Conservation (phyloP, 2,888 invertebrate species). For the Athalia rosae region DNA sequence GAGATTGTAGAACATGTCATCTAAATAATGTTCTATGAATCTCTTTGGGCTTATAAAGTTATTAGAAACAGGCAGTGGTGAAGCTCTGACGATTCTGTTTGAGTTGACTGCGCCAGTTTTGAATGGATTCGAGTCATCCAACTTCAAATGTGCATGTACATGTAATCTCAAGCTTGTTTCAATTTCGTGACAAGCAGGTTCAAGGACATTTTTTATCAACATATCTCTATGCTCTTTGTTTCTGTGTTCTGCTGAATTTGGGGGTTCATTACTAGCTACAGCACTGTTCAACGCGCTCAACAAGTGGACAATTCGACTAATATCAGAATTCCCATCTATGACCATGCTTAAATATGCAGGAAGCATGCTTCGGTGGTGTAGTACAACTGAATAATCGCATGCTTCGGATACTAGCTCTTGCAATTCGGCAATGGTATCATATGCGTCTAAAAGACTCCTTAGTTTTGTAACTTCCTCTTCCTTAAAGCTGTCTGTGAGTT, state of each 20-base stretch:
- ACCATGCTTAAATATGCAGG: conserved; percentile 67
- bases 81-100: conserved; percentile 73
- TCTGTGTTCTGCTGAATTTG: conserved; percentile 49
- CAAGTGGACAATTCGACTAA: conserved; percentile 65
- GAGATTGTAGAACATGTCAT: conserved; percentile 96
- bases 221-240: conserved; percentile 66
- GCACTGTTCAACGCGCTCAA: conserved; percentile 67
- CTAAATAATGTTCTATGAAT: conserved; percentile 91
- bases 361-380: conserved; percentile 69
- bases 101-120: conserved; percentile 79
- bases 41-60: conserved; percentile 65
- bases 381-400: conserved; percentile 67
- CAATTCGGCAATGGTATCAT: conserved; percentile 66
- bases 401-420: conserved; percentile 58
- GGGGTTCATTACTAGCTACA: conserved; percentile 56
- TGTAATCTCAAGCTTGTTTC: conserved; percentile 95
- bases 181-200: conserved; percentile 88
- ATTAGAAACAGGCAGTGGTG: conserved; percentile 59
- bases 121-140: conserved; percentile 84
- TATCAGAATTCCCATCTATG: conserved; percentile 60
- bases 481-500: conserved; percentile 66
- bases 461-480: conserved; percentile 76
- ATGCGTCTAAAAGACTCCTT: conserved; percentile 74
- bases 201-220: conserved; percentile 78
- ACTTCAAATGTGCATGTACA: conserved; percentile 92